These are phyloP conservation scores for Cinclus mexicanus DNA, from an alignment of 2,113 vertebrate species.

Conservation along the genomic window DNA sequence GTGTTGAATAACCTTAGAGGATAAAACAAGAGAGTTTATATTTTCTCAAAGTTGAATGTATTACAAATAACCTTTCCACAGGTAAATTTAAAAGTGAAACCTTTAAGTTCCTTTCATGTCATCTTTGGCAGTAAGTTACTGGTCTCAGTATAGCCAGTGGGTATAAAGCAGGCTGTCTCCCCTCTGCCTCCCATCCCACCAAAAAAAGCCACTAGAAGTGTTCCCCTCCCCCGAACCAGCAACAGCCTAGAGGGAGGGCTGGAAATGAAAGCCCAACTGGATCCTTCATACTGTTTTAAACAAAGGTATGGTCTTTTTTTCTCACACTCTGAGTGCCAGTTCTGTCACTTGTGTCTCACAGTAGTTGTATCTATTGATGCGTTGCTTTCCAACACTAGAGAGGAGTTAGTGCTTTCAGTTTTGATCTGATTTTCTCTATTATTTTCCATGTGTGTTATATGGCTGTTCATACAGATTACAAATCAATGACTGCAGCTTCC, in stretches of 20 bases:
- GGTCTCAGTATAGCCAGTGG: background rate
- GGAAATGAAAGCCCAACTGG: background rate
- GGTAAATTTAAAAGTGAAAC: background rate
- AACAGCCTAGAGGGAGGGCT: background rate
- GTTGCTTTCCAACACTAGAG: background rate
- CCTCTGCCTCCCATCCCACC: accelerated
- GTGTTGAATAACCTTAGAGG: background rate
- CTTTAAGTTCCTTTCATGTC: background rate
- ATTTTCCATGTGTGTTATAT: background rate
- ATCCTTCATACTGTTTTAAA: background rate
- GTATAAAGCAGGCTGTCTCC: background rate
- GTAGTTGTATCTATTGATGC: background rate
- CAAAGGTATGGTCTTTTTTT: background rate
- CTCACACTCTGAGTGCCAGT: background rate
- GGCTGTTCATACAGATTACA: background rate
- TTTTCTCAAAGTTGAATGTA: background rate
- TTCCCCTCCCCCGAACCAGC: accelerated
- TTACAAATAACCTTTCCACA: background rate
- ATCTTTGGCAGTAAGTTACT: background rate
- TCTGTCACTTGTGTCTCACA: background rate
- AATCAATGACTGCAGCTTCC: background rate
- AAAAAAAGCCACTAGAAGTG: background rate
- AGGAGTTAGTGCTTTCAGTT: background rate
- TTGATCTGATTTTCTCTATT: background rate
- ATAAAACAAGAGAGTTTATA: background rate